Conservation (phyloP, 64 coral and sea anemone species). For the Pachyseris speciosa region DNA sequence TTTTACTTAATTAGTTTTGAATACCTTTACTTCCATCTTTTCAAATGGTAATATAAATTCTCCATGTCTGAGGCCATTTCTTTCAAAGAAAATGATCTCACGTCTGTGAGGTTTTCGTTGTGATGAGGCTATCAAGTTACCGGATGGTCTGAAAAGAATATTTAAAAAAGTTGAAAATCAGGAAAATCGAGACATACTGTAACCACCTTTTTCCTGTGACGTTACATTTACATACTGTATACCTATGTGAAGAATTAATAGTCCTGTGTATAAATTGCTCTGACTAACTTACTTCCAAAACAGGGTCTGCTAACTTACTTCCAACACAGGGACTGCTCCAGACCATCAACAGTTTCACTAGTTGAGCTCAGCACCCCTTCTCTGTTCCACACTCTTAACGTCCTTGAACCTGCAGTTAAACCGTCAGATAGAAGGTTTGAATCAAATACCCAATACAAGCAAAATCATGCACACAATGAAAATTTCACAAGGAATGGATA, state of each 20-base stretch:
- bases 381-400: slow-evolving; percentile 84
- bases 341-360: slow-evolving; percentile 86
- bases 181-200: too few relatives aligned
- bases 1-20: neutral
- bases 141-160: slow-evolving; percentile 90
- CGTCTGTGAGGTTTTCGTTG: slow-evolving; percentile 87
- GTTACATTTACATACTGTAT: too few relatives aligned
- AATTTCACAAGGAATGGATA: neutral
- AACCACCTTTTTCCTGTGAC: too few relatives aligned
- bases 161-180: too few relatives aligned
- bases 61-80: slow-evolving; percentile 94
- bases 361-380: slow-evolving; percentile 90
- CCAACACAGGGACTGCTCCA: slow-evolving; percentile 86
- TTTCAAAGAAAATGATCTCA: slow-evolving; percentile 97
- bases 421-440: too few relatives aligned
- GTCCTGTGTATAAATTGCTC: too few relatives aligned
- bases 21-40: slow-evolving; percentile 79
- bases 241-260: neutral
- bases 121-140: slow-evolving; percentile 91
- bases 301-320: slow-evolving; percentile 88
- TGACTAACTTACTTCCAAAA: slow-evolving; percentile 98
- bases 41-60: slow-evolving; percentile 88
- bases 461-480: neutral
- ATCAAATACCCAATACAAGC: too few relatives aligned
- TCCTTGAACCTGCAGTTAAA: slow-evolving; percentile 76